Base-by-base conservation (phyloP, 2,113 vertebrate genomes). In the Entelurus aequoreus region DNA sequence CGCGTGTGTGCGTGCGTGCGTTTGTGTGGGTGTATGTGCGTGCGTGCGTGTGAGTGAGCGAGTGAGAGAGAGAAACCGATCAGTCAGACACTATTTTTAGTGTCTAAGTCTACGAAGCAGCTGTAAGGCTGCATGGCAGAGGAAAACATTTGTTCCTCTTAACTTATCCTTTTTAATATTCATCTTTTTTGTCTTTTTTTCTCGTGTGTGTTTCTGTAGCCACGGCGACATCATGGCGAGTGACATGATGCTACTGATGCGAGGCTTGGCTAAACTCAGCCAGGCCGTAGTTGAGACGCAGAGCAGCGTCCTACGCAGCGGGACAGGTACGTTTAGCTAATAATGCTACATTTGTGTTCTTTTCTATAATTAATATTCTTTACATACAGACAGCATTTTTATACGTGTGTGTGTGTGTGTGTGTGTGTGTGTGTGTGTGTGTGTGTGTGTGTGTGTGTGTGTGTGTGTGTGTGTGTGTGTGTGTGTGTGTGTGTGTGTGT, bases 211-310 rank as follows among this genome's bases (percentile, higher is more conserved):
- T 46, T 42, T 63, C 5, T 50, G 15, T 61, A 44, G 44, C 5
- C 19, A 28, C 28, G 28, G 83, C 83, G 54, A 68, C 76, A 68
- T 79, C 74, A 88, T 87, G 86, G 86, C 87, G 0, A 87, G 89
- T 1, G 97, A 99, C 62, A 92, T 94, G 79, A 83, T 93, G 76
- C 87, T 95, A 84, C 74, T 99, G 63, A 85, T 93, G 88, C 91
- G 80, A 70, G 97, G 97, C 50, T 81, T 98, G 79, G 92, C 90
- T 15, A 98, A 91, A 85, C 86, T 99, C 69, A 92, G 95, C 59
- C 93, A 92, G 84, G 95, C 93, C 0, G 76, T 96, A 1, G 37
- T 92, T 14, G 94, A 97, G 75, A 93, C 90, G 5, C 94, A 95
- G 72, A 55, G 83, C 59, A 89, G 63, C 13, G 76, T 91, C 36